Conservation (phyloP, 2,888 invertebrate species). For the Odontothrips loti region DNA sequence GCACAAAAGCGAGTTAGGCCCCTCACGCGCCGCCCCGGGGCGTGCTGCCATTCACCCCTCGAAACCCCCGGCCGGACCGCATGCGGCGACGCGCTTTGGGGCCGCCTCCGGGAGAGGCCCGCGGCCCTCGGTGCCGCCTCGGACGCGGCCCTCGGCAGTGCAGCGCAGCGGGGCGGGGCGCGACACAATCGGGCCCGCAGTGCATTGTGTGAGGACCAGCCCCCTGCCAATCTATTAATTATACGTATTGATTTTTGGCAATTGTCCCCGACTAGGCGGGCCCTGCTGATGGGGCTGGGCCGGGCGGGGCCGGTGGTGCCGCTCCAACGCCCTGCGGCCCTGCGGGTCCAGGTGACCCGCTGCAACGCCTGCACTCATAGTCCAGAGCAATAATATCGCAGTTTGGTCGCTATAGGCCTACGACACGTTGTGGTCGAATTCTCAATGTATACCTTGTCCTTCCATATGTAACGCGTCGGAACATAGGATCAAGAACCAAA, state of each 20-base stretch:
- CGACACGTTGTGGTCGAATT: too few relatives aligned
- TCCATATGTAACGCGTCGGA: too few relatives aligned
- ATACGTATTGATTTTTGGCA: slow-evolving; percentile 26
- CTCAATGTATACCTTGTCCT: too few relatives aligned
- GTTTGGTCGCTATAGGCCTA: too few relatives aligned
- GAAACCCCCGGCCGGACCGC: not conserved
- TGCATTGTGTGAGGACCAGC: slow-evolving; percentile 7
- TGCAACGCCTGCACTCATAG: too few relatives aligned
- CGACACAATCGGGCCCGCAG: not conserved
- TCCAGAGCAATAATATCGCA: too few relatives aligned
- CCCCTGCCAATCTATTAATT: slow-evolving; percentile 24
- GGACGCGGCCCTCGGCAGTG: too few relatives aligned
- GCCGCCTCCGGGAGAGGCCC: not conserved
- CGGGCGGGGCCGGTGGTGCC: too few relatives aligned
- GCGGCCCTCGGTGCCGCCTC: not conserved
- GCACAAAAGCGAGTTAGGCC: slow-evolving; percentile 13
- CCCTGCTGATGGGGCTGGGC: too few relatives aligned
- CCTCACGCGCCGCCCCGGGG: not conserved
- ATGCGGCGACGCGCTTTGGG: not conserved
- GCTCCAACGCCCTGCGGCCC: too few relatives aligned
- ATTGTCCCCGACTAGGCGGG: not conserved
- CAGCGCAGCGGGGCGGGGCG: not conserved
- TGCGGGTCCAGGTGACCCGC: too few relatives aligned
- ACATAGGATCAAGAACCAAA: too few relatives aligned
- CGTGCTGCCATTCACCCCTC: not conserved